Base-by-base conservation (phyloP, 2,888 invertebrate genomes). In the Drosophila austrosaltans region DNA sequence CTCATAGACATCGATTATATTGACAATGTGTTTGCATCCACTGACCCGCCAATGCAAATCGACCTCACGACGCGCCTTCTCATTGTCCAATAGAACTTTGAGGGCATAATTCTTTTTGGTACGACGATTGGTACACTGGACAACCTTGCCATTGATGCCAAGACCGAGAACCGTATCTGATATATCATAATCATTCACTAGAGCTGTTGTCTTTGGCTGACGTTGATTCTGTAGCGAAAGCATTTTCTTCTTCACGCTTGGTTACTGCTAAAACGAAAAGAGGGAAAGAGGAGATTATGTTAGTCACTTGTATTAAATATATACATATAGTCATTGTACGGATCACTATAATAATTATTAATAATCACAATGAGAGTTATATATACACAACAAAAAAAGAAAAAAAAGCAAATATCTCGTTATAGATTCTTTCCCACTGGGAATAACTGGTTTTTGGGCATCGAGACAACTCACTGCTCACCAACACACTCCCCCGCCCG, bases 91-190 rank as follows among this genome's bases (percentile, higher is more conserved):
- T 10, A 99, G 93, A 20, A 97, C 97, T 94, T 99, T 99, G 65
- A 99, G 93, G 0, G 99, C 99, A 90, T 95, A 97, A 92, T 97
- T 97, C 78, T 95, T 94, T 57, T 96, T 95, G 0, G 95, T 96
- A 59, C 93, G 93, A 86, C 96, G 96, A 73, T 95, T 95, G 89
- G 95, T 96, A 93, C 99, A 99, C 93, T 99, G 97, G 20, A 99
- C 96, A 63, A 99, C 99, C 95, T 99, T 99, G 75, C 99, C 99
- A 93, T 99, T 99, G 82, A 99, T 99, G 10, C 99, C 99, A 75
- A 99, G 94, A 54, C 99, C 99, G 72, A 99, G 94, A 53, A 99
- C 98, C 75, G 96, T 97, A 90, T 96, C 96, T 40, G 97, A 97
- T 89, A 99, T 97, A 91, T 96, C 96, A 93, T 98, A 99, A 93